phyloP scores from a whole-genome alignment of 1,140 invertebrate species.

The Planococcus citri region DNA sequence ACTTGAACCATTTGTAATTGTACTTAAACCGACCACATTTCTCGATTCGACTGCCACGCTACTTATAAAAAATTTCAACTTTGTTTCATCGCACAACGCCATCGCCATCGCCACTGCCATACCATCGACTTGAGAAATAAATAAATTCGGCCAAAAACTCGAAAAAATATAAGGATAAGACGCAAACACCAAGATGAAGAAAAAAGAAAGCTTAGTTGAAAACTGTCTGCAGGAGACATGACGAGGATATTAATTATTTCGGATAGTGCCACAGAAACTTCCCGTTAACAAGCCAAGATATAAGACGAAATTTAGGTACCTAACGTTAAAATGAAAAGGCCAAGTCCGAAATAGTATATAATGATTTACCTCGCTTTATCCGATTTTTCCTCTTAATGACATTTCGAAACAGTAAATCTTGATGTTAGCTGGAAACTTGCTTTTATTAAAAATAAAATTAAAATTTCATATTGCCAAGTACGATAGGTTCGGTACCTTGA shows the following conservation, averaged over 20 bases:
- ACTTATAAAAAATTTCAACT: no score
- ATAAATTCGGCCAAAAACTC: background rate
- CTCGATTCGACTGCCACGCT: no score
- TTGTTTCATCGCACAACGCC: no score
- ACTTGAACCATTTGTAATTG: no score
- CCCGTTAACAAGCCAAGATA: conserved; percentile 2
- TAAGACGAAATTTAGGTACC: background rate
- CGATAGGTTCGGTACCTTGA: no score
- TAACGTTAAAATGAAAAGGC: background rate
- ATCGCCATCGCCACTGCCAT: no score
- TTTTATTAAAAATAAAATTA: no score
- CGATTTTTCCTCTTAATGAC: background rate
- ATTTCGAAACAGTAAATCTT: background rate
- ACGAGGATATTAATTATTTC: conserved; percentile 7
- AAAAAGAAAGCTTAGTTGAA: conserved; percentile 3
- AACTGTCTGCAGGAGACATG: background rate
- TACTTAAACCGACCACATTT: no score
- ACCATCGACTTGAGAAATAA: background rate
- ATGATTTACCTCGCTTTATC: background rate
- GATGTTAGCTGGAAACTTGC: background rate
- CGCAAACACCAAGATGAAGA: background rate
- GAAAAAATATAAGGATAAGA: background rate
- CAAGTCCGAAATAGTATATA: background rate
- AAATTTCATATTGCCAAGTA: no score
- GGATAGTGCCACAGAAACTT: background rate